Evolutionary conservation across 2,888 invertebrate species (phyloP).

Genomic region (Drosophila bunnanda): DNA sequence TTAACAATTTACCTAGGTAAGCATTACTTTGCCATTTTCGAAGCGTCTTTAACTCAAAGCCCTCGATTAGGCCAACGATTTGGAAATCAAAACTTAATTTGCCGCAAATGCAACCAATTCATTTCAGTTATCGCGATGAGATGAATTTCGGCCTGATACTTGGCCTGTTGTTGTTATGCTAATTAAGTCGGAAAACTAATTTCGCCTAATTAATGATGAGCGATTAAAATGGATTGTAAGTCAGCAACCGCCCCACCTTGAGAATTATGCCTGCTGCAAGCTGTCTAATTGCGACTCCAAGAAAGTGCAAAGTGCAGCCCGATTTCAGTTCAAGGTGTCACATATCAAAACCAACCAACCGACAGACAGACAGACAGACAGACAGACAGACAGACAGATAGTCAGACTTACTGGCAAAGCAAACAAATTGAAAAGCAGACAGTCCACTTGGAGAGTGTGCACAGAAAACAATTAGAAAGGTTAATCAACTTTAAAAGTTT

Average conservation of each 20-base stretch:
- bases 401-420: no score
- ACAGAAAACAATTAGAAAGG: background rate
- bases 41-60: background rate
- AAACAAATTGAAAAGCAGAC: no score
- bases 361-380: conserved; percentile 21
- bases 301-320: conserved; percentile 34
- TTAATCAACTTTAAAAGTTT: background rate
- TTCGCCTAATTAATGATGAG: conserved; percentile 68
- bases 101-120: conserved; percentile 34
- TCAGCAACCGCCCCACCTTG: conserved; percentile 7
- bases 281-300: conserved; percentile 24
- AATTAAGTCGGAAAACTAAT: conserved; percentile 63
- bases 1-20: background rate
- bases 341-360: conserved; percentile 24
- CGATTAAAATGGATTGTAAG: conserved; percentile 58
- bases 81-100: conserved; percentile 19
- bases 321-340: conserved; percentile 34
- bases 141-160: conserved; percentile 19
- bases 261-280: conserved; percentile 29
- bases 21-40: no score
- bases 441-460: conserved; percentile 32
- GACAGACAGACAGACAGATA: conserved; percentile 11
- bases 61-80: conserved; percentile 20
- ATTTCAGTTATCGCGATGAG: conserved; percentile 65
- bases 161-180: conserved; percentile 41